A percentile compares a stretch with the other conserved stretches of the same genome.
These are phyloP conservation scores for Macrobrachium nipponense DNA, from an alignment of 1,140 invertebrate genomes.

Conservation along the genomic window DNA sequence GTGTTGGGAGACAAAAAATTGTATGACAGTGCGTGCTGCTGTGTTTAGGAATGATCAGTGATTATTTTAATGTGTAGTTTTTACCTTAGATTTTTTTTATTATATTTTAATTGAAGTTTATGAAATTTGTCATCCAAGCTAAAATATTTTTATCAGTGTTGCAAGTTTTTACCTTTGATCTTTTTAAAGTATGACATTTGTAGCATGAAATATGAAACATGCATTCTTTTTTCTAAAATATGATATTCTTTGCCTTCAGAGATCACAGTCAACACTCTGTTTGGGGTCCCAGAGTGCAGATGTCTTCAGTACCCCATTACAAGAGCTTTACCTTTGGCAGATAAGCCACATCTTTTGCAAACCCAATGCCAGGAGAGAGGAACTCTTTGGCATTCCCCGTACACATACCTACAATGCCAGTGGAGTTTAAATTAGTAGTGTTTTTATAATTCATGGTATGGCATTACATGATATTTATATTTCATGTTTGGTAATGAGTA, in stretches of 20 bases:
- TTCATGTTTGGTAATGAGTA: background rate
- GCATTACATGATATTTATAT: too few species aligned
- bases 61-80: too few species aligned
- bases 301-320: constrained; percentile 79
- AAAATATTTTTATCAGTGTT: too few species aligned
- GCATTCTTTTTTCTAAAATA: background rate
- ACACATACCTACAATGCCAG: constrained; percentile 64
- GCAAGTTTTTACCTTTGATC: too few species aligned
- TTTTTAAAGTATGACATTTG: background rate
- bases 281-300: constrained; percentile 95
- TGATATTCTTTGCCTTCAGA: constrained; percentile 80
- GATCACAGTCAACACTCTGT: constrained; percentile 96
- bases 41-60: too few species aligned
- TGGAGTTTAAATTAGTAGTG: constrained; percentile 58
- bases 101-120: too few species aligned
- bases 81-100: too few species aligned
- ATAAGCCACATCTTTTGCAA: constrained; percentile 97
- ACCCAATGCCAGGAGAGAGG: constrained; percentile 91
- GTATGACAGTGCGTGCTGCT: too few species aligned
- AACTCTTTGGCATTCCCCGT: constrained; percentile 89
- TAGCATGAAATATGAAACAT: too few species aligned
- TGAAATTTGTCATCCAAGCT: too few species aligned
- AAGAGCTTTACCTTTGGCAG: constrained; percentile 86
- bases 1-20: too few species aligned
- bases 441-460: background rate